Evolutionary conservation across 2,113 vertebrate species (phyloP), one percentile per base, ranked within the genome.

Genomic region (Hyperopisus bebe): DNA sequence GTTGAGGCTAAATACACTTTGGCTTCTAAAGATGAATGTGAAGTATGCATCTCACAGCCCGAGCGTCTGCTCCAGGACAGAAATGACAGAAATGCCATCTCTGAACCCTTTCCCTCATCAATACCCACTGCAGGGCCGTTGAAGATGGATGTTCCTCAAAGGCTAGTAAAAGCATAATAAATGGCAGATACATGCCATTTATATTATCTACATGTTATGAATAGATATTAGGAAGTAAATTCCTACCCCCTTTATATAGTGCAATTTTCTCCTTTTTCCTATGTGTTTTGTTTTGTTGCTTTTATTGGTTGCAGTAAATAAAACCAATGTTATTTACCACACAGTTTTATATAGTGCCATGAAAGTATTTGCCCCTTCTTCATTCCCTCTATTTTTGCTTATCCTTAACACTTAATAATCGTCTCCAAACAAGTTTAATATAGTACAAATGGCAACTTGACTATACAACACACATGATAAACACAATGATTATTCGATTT

Each of bases 81-180:
- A 88, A 92, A 92, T 44, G 92, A 91, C 48, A 17, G 88, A 11
- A 90, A 85, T 44, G 74, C 87, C 70, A 1, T 86, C 50, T 90
- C 93, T 88, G 91, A 92, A 83, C 80, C 90, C 1, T 0, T 51
- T 70, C 1, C 70, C 35, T 91, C 89, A 89, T 88, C 90, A 92
- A 13, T 89, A 19, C 91, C 93, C 91, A 90, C 19, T 87, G 62
- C 91, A 90, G 92, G 92, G 24, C 70, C 90, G n/a, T 92, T 90
- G 88, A 91, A 94, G 92, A 92, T 94, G 83, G 93, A 93, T 35
- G 89, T 94, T 21, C 89, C 91, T 24, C 97, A 96, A 98, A 99
- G 98, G 98, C 98, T 96, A 98, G 98, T 99, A 94, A 89, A 91
- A 92, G 92, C 95, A 97, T 97, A 94, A 97, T 98, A 96, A 96